phyloP scores from a whole-genome alignment of 64 coral and sea anemone genomes.

The Dendronephthya gigantea region DNA sequence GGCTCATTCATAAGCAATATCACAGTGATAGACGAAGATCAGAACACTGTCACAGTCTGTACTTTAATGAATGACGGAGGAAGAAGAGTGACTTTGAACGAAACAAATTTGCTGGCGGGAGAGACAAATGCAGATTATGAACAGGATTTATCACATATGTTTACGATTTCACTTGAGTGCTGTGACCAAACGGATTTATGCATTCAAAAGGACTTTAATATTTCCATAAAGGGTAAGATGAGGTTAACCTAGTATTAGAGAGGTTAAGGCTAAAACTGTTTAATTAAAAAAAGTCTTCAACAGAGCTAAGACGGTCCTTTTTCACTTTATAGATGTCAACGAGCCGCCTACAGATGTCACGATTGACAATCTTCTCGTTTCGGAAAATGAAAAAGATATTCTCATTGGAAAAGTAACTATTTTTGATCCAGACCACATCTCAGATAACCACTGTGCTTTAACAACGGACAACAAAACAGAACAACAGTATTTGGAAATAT shows the following conservation, averaged over 20 bases:
- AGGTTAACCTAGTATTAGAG: not conserved
- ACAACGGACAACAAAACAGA: not conserved
- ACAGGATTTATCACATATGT: not conserved
- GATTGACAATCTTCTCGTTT: not conserved
- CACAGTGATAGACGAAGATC: constrained; percentile 7
- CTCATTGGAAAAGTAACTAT: not conserved
- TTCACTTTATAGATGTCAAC: not conserved
- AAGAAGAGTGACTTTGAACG: not conserved
- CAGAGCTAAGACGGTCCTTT: not conserved
- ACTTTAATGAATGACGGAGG: not conserved
- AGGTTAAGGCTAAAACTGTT: not conserved
- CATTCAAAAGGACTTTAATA: not conserved
- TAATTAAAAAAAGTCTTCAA: no score
- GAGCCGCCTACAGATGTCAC: not conserved
- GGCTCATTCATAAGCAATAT: not conserved
- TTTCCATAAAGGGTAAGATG: not conserved
- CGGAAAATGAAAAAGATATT: not conserved
- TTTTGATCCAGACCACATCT: not conserved
- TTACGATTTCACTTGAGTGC: not conserved
- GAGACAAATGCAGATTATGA: not conserved
- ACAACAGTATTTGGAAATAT: not conserved
- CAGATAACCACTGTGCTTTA: not conserved
- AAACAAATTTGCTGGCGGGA: not conserved
- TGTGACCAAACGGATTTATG: not conserved
- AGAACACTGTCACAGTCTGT: not conserved